Evolutionary conservation across 2,113 vertebrate genomes (phyloP), one percentile per base, ranked within the genome.

Genomic region (Cercopithecus mona): DNA sequence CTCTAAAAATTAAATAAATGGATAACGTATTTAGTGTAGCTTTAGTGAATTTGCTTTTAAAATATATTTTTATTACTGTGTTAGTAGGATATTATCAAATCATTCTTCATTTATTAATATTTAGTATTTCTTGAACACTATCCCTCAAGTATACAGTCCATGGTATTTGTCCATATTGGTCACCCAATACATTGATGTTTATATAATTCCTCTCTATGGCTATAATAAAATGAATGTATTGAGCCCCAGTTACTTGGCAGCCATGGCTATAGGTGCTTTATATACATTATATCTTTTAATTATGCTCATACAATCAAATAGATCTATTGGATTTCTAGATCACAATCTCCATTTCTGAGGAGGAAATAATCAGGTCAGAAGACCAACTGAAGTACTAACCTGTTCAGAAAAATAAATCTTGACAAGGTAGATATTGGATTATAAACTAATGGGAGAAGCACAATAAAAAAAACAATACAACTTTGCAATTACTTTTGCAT

Each of bases 301-400:
- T 81, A 84, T 96, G 22, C 38, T 96, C 80, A 89, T 92, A 92
- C 93, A 96, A 80, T 73, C 79, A 94, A 92, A 92, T 14, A 66
- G 38, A 16, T 48, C 79, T 48, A 82, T 92, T 79, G 84, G 80
- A 88, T 96, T 96, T 84, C 79, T 32, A 93, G 80, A 92, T 92
- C 61, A 87, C 6, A 50, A 93, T 92, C 48, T 84, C 14, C 5
- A 38, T n/a, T 35, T 78, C 18, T 90, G 40, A 82, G 75, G 52
- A 95, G 17, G 64, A 96, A 48, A 48, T 59, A 80, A 75, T 38
- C 38, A 92, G 70, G 83, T 92, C 57, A 94, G 75, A 94, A 61
- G 8, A 32, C 6, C 66, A 84, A 80, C 0, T 66, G 80, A 95
- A 96, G 84, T 38, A 38, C 22, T 88, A 90, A 85, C 30, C 81